Evolutionary conservation across 1,140 invertebrate genomes (phyloP).

Genomic region (Brachionus sp.): DNA sequence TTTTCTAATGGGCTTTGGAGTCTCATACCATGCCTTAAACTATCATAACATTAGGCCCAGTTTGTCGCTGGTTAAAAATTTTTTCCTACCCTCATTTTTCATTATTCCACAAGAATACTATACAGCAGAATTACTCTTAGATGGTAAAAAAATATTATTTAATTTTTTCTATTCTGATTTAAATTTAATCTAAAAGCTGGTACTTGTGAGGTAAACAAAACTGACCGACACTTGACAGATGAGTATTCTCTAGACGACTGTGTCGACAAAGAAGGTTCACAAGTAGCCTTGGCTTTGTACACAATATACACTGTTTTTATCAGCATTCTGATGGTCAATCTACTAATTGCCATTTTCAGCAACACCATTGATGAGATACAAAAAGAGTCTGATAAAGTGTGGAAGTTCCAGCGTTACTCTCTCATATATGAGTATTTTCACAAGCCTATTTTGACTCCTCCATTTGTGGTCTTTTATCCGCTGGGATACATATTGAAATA

Average conservation of each 20-base stretch:
- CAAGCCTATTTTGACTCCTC: conserved; percentile 3
- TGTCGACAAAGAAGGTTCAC: conserved; percentile 3
- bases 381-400: conserved; percentile 20
- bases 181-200: not conserved
- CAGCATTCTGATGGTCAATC: conserved; percentile 16
- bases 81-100: conserved; percentile 40
- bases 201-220: not conserved
- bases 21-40: not conserved
- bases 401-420: conserved; percentile 31
- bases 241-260: conserved; percentile 37
- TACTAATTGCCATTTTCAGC: conserved; percentile 38
- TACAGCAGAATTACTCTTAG: not conserved
- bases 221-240: not conserved
- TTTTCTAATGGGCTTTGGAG: conserved; percentile 27
- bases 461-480: conserved; percentile 21
- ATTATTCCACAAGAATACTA: conserved; percentile 35
- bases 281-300: conserved; percentile 22
- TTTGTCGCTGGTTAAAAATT: not conserved
- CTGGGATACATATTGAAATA: not conserved
- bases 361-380: conserved; percentile 3
- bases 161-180: not conserved
- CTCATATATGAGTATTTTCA: conserved; percentile 40
- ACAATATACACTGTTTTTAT: conserved; percentile 33
- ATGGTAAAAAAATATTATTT: not conserved
- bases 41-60: conserved; percentile 14